Evolutionary conservation across 2,797 vertebrate species (phyloP).

Genomic region (Pteronotus mesoamericanus): DNA sequence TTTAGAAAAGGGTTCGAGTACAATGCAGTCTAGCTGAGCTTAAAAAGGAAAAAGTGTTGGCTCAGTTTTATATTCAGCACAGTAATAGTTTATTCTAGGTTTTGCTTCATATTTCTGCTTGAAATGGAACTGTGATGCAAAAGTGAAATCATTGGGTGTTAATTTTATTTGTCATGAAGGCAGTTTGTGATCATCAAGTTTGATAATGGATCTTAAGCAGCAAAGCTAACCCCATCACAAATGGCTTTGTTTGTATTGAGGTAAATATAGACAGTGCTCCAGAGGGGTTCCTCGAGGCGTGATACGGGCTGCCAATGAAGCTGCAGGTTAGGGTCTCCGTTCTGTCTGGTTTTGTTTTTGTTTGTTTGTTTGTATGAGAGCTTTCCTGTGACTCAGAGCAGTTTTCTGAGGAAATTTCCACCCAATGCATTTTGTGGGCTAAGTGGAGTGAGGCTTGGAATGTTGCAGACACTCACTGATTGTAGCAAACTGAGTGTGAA

Average conservation of each 20-base stretch:
- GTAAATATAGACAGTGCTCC: not conserved
- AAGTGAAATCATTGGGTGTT: not conserved
- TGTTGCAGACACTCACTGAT: not conserved
- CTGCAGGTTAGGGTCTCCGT: not conserved
- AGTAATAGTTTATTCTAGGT: not conserved
- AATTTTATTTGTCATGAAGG: not conserved
- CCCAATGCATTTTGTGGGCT: not conserved
- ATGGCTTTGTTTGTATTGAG: not conserved
- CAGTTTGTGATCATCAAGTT: not conserved
- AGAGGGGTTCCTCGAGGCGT: not conserved
- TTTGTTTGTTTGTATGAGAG: not conserved
- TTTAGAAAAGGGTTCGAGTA: slow-evolving; percentile 32
- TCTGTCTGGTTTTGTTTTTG: not conserved
- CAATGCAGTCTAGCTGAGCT: not conserved
- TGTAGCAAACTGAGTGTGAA: not conserved
- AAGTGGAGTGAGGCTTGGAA: not conserved
- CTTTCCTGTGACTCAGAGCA: not conserved
- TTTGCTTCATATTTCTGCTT: slow-evolving; percentile 19
- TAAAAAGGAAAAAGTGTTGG: not conserved
- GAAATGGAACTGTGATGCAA: not conserved
- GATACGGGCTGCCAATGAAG: not conserved
- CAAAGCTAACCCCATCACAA: not conserved
- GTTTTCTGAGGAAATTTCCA: slow-evolving; percentile 33
- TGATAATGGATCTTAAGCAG: not conserved
- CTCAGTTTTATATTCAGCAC: not conserved